These are phyloP conservation scores for Entomyzon cyanotis DNA, from an alignment of 2,113 vertebrate genomes.

Conservation along the genomic window DNA sequence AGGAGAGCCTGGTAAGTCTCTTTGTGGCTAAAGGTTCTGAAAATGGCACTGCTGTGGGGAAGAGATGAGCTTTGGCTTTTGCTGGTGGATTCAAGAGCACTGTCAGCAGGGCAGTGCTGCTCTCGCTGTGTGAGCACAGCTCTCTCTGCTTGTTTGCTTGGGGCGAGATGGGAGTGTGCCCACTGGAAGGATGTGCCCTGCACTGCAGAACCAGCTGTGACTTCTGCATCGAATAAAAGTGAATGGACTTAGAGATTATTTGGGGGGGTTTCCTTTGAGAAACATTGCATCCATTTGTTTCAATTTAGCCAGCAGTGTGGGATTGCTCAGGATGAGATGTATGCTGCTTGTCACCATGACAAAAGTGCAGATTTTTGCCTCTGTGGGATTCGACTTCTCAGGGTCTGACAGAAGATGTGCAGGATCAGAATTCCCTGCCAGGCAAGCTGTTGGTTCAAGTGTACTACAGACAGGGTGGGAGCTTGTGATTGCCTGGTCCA, in stretches of 20 bases:
- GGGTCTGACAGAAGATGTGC: slow-evolving; percentile 42
- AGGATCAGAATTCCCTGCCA: slow-evolving; percentile 53
- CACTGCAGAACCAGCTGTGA: background rate
- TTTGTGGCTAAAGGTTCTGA: background rate
- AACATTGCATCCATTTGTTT: background rate
- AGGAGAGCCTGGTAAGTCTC: background rate
- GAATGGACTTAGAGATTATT: background rate
- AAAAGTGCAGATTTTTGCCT: slow-evolving; percentile 28
- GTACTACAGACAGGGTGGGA: background rate
- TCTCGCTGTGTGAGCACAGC: background rate
- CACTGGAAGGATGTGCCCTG: background rate
- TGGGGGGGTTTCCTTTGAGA: background rate
- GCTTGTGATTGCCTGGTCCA: slow-evolving; percentile 25
- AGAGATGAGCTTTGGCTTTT: background rate
- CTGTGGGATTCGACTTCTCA: background rate
- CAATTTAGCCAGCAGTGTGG: background rate
- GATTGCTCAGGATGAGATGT: background rate
- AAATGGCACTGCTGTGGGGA: background rate
- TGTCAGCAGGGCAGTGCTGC: background rate
- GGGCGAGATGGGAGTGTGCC: background rate
- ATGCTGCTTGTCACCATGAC: background rate
- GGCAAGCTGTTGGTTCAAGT: slow-evolving; percentile 17
- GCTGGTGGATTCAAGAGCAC: background rate
- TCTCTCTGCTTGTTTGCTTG: background rate
- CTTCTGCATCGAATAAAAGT: background rate